Conservation (phyloP, 2,113 vertebrate genomes). For the Acinonyx jubatus region DNA sequence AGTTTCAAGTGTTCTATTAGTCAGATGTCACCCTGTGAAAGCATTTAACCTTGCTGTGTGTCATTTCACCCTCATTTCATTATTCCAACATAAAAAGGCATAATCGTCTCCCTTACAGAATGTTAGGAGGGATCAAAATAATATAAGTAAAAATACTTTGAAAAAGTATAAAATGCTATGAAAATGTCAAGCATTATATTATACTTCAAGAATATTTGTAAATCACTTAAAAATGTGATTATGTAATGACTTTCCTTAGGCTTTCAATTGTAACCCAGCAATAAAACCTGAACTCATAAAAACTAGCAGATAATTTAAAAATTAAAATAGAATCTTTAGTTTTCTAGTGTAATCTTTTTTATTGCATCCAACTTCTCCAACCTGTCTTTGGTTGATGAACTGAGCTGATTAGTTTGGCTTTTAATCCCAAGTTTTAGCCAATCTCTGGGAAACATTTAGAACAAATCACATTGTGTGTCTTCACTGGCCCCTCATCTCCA, state of each 20-base stretch:
- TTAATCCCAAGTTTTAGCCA: background rate
- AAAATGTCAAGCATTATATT: slow-evolving; percentile 21
- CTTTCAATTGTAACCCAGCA: slow-evolving; percentile 42
- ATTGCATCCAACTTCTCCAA: background rate
- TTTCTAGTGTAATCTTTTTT: background rate
- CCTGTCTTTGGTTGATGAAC: background rate
- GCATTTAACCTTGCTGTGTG: background rate
- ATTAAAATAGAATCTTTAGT: slow-evolving; percentile 21
- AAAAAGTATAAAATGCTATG: background rate
- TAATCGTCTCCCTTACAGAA: background rate
- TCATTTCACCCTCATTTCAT: background rate
- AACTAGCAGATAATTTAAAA: background rate
- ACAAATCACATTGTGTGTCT: background rate
- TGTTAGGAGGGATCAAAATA: background rate
- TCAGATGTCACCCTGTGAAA: background rate
- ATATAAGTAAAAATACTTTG: background rate
- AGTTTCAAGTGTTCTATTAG: background rate
- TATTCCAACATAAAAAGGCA: background rate
- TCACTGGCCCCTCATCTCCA: background rate
- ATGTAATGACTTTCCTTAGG: background rate
- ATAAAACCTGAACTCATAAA: slow-evolving; percentile 19
- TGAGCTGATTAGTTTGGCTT: slow-evolving; percentile 27
- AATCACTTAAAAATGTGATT: background rate
- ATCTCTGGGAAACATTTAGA: background rate
- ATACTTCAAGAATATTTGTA: background rate